Evolutionary conservation across 2,113 vertebrate species (phyloP), one percentile per base, ranked within the genome.

Genomic region (Hemibagrus wyckioides): DNA sequence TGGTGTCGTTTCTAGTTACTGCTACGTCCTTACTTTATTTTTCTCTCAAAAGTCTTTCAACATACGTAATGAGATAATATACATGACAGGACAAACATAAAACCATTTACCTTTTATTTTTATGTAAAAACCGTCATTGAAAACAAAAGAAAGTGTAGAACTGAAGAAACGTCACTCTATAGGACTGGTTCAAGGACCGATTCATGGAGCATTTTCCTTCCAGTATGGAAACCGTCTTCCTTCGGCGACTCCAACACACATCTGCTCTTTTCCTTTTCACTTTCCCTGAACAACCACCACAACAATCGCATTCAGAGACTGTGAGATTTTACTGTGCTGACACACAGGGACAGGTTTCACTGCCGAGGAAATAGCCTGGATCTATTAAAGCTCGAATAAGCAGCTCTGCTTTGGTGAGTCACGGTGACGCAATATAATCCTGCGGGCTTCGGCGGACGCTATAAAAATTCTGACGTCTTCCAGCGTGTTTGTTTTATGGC

Each of bases 301-400:
- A 33, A 19, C 0, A 23, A 23, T 56, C 50, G 23, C 61, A 3
- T 17, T 59, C 56, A 6, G 54, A 82, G 36, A 41, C 23, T 2
- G 21, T 17, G 56, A 8, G 56, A 6, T 57, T 82, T 82, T 44
- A 61, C 15, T 9, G 56, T 23, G 2, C 25, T 39, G 79, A 9
- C 33, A 57, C 83, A 50, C 13, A 19, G 25, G 33, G 21, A 13
- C 23, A 28, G n/a, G 57, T 52, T 79, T 80, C 9, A 25, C 39
- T 65, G 23, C 75, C 13, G 11, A 59, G 4, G 41, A 56, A 84
- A 57, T 30, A 59, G 36, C 36, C 30, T 11, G 23, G 39, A 23
- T 56, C 69, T n/a, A 44, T 77, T 41, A 61, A 82, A 82, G 80
- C 5, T 82, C 33, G 56, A 82, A 41, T 36, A 82, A 82, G 80